Conservation (phyloP, 2,797 vertebrate genomes). For the Pangasius sanitwongsei region DNA sequence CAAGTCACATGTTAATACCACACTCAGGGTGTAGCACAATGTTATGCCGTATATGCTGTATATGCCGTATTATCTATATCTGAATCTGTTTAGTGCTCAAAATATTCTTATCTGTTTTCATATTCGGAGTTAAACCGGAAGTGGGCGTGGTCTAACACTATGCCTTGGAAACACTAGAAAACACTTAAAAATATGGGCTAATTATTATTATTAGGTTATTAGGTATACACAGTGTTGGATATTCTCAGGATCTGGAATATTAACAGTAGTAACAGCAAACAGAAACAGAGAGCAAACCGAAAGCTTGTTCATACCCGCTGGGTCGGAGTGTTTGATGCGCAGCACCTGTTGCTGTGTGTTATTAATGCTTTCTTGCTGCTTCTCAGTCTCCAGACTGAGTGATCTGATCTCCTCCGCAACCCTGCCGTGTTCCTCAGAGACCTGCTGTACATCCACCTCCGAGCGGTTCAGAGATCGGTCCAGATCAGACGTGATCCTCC, state of each 20-base stretch:
- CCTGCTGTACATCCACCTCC: conserved; percentile 70
- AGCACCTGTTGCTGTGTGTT: conserved; percentile 83
- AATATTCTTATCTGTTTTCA: not conserved
- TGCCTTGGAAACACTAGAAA: not conserved
- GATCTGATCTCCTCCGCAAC: conserved; percentile 68
- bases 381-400: conserved; percentile 77
- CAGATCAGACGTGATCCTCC: conserved; percentile 83
- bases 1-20: not conserved
- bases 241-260: not conserved
- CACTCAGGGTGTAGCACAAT: not conserved
- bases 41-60: not conserved
- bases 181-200: not conserved
- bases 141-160: not conserved
- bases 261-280: not conserved
- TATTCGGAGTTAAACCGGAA: not conserved
- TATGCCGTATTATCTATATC: not conserved
- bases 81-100: not conserved
- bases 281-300: not conserved
- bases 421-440: conserved; percentile 71
- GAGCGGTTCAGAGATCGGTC: conserved; percentile 79
- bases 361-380: conserved; percentile 73
- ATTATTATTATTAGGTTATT: not conserved
- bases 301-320: conserved; percentile 79
- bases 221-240: no score
- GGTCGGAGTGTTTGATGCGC: conserved; percentile 90